Conservation (phyloP, 2,888 invertebrate genomes). For the Melinaea marsaeus region DNA sequence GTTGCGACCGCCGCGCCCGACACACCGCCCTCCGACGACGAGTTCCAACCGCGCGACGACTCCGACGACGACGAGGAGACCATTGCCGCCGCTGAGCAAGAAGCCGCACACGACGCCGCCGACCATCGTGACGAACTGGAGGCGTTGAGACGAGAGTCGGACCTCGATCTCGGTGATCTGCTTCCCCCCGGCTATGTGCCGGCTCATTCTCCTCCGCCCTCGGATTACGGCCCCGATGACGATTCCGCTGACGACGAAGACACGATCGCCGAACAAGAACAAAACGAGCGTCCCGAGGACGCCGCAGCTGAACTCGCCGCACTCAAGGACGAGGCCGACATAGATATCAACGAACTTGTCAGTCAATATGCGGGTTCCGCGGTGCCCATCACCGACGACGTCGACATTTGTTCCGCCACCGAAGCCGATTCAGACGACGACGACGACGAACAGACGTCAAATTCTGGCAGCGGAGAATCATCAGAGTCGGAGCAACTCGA, state of each 20-base stretch:
- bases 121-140: constrained; percentile 85
- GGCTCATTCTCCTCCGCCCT: constrained; percentile 79
- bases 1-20: constrained; percentile 35
- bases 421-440: constrained; percentile 41
- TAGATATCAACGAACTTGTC: constrained; percentile 88
- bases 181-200: constrained; percentile 89
- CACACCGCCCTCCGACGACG: constrained; percentile 76
- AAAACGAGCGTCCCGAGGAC: constrained; percentile 81
- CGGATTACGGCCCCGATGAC: constrained; percentile 84
- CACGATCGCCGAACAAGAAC: constrained; percentile 65
- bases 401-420: constrained; percentile 16
- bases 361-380: constrained; percentile 79
- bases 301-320: constrained; percentile 84
- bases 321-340: constrained; percentile 87
- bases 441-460: constrained; percentile 30
- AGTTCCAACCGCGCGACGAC: constrained; percentile 87
- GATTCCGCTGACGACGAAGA: constrained; percentile 81
- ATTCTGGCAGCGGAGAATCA: constrained; percentile 46
- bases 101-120: constrained; percentile 76
- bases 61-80: constrained; percentile 95
- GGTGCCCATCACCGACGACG: constrained; percentile 19
- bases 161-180: constrained; percentile 92
- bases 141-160: constrained; percentile 91
- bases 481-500: constrained; percentile 49
- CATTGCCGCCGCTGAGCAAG: constrained; percentile 90